These are phyloP conservation scores for Ispidina picta DNA, from an alignment of 2,797 vertebrate species.

Conservation along the genomic window DNA sequence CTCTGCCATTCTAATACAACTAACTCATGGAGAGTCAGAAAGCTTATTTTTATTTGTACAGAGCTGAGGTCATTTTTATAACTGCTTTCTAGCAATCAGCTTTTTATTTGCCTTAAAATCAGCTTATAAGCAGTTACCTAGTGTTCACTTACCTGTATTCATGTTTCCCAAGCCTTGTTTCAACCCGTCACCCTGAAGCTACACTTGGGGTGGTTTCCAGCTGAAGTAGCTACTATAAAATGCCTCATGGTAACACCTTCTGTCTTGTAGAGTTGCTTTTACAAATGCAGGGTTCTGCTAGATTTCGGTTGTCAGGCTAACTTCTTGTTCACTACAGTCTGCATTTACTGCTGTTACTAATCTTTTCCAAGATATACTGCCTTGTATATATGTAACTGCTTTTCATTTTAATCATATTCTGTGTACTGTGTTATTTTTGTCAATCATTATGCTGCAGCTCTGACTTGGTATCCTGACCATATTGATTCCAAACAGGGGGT, in stretches of 20 bases:
- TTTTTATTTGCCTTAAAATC: constrained; percentile 84
- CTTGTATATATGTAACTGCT: constrained; percentile 58
- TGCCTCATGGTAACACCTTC: constrained; percentile 53
- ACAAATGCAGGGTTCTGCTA: constrained; percentile 51
- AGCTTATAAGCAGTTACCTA: constrained; percentile 75
- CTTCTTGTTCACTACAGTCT: constrained; percentile 50
- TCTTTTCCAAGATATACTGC: constrained; percentile 55
- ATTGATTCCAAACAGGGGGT: constrained; percentile 38
- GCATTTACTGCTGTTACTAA: constrained; percentile 63
- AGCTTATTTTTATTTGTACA: constrained; percentile 69
- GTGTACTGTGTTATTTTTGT: constrained; percentile 54
- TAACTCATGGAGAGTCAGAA: constrained; percentile 32
- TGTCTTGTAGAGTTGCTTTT: constrained; percentile 58
- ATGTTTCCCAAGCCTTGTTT: constrained; percentile 56
- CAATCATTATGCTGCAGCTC: constrained; percentile 49
- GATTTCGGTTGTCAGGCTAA: constrained; percentile 69
- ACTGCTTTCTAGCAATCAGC: constrained; percentile 79
- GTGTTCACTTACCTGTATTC: constrained; percentile 60
- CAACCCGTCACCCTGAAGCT: constrained; percentile 33
- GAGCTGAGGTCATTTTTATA: constrained; percentile 70
- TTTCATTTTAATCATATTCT: constrained; percentile 65
- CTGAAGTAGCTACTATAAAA: constrained; percentile 55
- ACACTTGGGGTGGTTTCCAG: constrained; percentile 48
- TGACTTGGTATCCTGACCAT: constrained; percentile 71
- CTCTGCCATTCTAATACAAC: constrained; percentile 40